These are phyloP conservation scores for Zelostemma sp. DNA, from an alignment of 1,140 invertebrate species.

Conservation along the genomic window DNA sequence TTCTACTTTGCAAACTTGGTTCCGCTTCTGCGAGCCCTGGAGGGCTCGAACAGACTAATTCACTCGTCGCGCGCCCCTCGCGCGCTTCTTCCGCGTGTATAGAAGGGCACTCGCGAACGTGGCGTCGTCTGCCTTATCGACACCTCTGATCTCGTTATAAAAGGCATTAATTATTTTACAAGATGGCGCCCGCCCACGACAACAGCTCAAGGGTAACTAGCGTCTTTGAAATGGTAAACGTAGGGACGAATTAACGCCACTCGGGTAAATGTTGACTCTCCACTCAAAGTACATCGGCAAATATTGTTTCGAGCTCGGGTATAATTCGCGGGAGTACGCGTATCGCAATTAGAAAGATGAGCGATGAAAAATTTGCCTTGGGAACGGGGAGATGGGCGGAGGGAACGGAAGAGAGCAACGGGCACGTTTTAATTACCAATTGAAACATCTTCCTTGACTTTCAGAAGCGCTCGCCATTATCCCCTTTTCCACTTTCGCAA, in stretches of 20 bases:
- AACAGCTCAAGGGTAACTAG: constrained; percentile 9
- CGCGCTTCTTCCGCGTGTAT: constrained; percentile 24
- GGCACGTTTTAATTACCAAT: constrained; percentile 65
- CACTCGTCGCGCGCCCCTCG: constrained; percentile 45
- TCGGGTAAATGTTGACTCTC: neutral
- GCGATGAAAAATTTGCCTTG: too few relatives aligned
- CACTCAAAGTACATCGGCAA: neutral
- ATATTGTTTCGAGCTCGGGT: constrained; percentile 13
- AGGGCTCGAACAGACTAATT: constrained; percentile 65
- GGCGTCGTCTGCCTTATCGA: constrained; percentile 52
- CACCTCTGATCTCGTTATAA: constrained; percentile 67
- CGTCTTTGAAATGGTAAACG: constrained; percentile 7
- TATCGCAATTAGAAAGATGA: too few relatives aligned
- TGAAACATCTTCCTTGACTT: constrained; percentile 52
- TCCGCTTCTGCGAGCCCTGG: constrained; percentile 16
- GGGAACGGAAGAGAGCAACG: constrained; percentile 15
- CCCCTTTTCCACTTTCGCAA: constrained; percentile 3
- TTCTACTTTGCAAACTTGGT: constrained; percentile 51
- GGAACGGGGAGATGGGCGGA: too few relatives aligned
- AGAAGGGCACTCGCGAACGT: constrained; percentile 48
- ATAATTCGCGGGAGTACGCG: neutral
- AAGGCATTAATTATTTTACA: constrained; percentile 68
- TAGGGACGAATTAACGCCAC: constrained; percentile 14
- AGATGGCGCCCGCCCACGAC: constrained; percentile 54
- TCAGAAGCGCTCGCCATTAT: constrained; percentile 6